phyloP scores from a whole-genome alignment of 2,113 vertebrate species.

The Actenoides hombroni region DNA sequence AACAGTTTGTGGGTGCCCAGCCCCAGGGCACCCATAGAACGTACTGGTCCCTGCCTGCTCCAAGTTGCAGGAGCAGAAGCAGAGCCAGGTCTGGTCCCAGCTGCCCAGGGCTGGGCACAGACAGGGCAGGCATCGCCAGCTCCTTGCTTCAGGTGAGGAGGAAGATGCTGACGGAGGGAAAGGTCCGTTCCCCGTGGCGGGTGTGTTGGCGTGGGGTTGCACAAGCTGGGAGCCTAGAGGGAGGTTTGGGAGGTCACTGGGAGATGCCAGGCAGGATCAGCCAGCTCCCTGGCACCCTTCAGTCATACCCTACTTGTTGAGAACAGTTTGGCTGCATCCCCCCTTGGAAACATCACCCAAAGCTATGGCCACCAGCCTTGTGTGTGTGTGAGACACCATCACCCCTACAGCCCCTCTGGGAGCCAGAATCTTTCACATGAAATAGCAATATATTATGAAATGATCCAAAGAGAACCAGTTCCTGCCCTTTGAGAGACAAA shows the following conservation, averaged over 20 bases:
- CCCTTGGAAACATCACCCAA: not conserved
- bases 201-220: conserved; percentile 14
- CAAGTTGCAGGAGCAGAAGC: not conserved
- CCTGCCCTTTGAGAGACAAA: not conserved
- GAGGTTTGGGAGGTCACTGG: not conserved
- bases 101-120: not conserved
- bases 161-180: not conserved
- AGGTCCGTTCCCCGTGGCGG: not conserved
- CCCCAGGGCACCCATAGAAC: not conserved
- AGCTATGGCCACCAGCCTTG: not conserved
- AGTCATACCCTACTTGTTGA: fast-evolving
- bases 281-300: not conserved
- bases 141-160: fast-evolving
- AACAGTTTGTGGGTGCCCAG: not conserved
- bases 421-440: not conserved
- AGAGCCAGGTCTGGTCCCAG: not conserved
- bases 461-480: not conserved
- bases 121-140: not conserved
- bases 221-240: not conserved
- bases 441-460: not conserved
- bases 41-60: not conserved
- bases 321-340: not conserved
- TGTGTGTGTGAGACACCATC: not conserved
- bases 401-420: not conserved
- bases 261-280: not conserved